Conservation (phyloP, 1,140 invertebrate species). For the Trichonephila clavata region DNA sequence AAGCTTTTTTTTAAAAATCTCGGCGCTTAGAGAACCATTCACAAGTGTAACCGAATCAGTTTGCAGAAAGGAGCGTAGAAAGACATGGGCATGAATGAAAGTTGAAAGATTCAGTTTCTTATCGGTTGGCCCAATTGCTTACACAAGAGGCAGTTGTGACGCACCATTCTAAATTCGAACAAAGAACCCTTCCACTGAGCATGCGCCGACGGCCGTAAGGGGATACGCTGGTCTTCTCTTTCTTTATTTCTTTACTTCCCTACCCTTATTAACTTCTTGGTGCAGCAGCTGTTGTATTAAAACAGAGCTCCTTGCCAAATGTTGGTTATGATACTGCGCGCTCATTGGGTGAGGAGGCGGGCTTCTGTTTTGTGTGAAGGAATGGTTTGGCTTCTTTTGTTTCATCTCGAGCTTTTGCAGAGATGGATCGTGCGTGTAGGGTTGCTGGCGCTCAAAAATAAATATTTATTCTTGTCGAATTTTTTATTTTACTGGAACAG, state of each 20-base stretch:
- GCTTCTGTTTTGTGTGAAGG: conserved; percentile 60
- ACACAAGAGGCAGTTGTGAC: conserved; percentile 54
- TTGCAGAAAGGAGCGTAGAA: conserved; percentile 8
- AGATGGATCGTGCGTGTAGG: neutral
- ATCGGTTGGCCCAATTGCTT: conserved; percentile 63
- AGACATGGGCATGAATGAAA: conserved; percentile 62
- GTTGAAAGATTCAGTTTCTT: conserved; percentile 67
- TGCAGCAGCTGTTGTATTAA: conserved; percentile 65
- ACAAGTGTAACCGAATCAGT: conserved; percentile 16
- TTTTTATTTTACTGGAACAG: neutral
- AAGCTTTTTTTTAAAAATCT: neutral
- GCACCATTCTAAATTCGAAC: conserved; percentile 75
- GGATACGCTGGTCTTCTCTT: conserved; percentile 41
- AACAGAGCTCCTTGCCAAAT: conserved; percentile 69
- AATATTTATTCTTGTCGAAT: neutral
- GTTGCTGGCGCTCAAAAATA: neutral
- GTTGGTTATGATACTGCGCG: conserved; percentile 68
- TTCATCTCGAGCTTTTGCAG: conserved; percentile 9
- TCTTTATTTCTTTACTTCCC: conserved; percentile 36
- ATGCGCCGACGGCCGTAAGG: conserved; percentile 61
- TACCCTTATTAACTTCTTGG: conserved; percentile 66
- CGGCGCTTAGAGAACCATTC: neutral
- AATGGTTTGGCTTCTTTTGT: conserved; percentile 18
- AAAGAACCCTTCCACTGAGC: conserved; percentile 64
- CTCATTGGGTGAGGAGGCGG: conserved; percentile 51